Base-by-base conservation (phyloP, 2,113 vertebrate species). In the Neodon shergylaensis region DNA sequence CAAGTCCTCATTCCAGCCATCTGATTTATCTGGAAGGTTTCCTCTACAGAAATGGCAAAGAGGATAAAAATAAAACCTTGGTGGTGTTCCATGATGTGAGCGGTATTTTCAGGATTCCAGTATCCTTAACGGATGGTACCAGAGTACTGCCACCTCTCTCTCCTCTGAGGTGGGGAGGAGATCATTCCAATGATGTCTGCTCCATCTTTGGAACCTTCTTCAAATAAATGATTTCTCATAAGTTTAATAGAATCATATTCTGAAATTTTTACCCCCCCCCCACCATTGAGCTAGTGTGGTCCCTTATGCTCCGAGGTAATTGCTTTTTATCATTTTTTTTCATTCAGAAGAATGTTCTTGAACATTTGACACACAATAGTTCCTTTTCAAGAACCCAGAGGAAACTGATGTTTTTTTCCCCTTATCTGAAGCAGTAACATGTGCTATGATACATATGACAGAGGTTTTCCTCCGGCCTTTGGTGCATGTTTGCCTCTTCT, bases 61-160 rank as follows among this genome's bases (percentile, higher is more conserved):
- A 91, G 49, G 70, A 95, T 96, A 94, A 95, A 97, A 97, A 96
- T 96, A 94, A 93, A 97, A 61, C 52, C 36, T 91, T 94, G 36
- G 87, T 90, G 87, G 95, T 79, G 85, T 83, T 93, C 47, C 1
- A 13, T 96, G 95, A 96, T 93, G 92, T 74, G 79, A 96, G 96
- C 90, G 91, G 82, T 14, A 77, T 90, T 95, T 96, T 95, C 96
- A 91, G 88, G 33, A 84, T 74, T 88, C 42, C 47, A 58, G 95
- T 47, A 31, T 90, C 77, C 77, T 88, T 94, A 97, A 95, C 96
- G 97, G 97, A 96, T 97, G 96, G 95, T 94, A 28, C 16, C 65
- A 70, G 94, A 90, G 61, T 72, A 61, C 81, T 95, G 61, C 21
- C 92, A 77, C 88, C 54, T 28, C 3, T 77, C 39, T 54, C 90